These are phyloP conservation scores for Volucella bombylans DNA, from an alignment of 2,888 invertebrate genomes.

Conservation along the genomic window DNA sequence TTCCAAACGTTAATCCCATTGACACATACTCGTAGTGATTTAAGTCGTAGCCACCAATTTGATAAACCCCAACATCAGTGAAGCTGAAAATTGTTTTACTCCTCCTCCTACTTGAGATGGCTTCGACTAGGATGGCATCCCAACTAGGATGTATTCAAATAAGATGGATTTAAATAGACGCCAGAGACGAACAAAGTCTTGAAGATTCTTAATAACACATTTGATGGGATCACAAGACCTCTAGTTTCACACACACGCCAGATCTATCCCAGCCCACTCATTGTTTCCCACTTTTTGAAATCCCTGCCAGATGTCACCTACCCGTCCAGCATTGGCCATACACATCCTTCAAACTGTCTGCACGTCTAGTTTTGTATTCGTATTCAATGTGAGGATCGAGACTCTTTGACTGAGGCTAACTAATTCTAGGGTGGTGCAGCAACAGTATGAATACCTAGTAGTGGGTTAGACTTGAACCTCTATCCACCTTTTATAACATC, in stretches of 20 bases:
- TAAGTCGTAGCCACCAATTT: slow-evolving; percentile 58
- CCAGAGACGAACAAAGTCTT: too few species aligned
- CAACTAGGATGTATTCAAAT: slow-evolving; percentile 4
- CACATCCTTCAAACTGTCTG: slow-evolving; percentile 73
- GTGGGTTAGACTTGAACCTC: slow-evolving; percentile 13
- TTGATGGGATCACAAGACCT: slow-evolving; percentile 61
- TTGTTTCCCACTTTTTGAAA: slow-evolving; percentile 69
- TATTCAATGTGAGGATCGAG: slow-evolving; percentile 53
- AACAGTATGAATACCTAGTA: not conserved
- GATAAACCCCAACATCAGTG: slow-evolving; percentile 26
- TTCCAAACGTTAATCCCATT: slow-evolving; percentile 43
- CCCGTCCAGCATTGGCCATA: slow-evolving; percentile 55
- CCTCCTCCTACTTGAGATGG: slow-evolving; percentile 25
- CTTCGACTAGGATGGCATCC: slow-evolving; percentile 15
- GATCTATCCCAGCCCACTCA: slow-evolving; percentile 56
- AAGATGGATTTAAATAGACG: too few species aligned
- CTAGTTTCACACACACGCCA: slow-evolving; percentile 10
- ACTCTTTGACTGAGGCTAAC: slow-evolving; percentile 45
- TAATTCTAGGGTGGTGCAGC: slow-evolving; percentile 50
- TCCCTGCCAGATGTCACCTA: slow-evolving; percentile 73
- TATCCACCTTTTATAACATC: too few species aligned
- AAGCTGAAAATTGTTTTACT: slow-evolving; percentile 16
- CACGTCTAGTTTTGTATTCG: slow-evolving; percentile 58
- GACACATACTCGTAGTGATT: slow-evolving; percentile 52
- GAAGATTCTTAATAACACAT: slow-evolving; percentile 49